Evolutionary conservation across 2,888 invertebrate genomes (phyloP), one percentile per base, ranked within the genome.

Genomic region (Netelia melanura): DNA sequence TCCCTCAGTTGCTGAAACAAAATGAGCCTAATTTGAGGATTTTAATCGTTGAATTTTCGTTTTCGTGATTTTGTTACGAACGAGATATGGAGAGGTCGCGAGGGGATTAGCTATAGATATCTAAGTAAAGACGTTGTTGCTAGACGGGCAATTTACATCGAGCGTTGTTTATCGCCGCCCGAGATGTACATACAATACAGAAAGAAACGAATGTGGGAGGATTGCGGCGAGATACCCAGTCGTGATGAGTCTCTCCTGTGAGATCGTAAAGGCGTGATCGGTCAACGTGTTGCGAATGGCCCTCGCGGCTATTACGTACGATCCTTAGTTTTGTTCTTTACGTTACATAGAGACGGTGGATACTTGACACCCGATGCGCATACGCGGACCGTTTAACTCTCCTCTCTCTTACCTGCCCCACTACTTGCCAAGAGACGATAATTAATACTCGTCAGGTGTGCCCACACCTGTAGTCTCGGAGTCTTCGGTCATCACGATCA

Each of bases 1-100:
- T 97, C 96, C 90, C 97, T 94, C 80, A 97, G 94, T 94, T 96
- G 96, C 96, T 97, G 94, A 87, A 89, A 87, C 88, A 88, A 79
- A 86, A 85, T 56, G 52, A 75, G 43, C 52, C 71, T 23, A 67
- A 14, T 81, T 52, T 62, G 10, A 77, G 44, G 3, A 23, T 58
- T 17, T 8, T 23, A 38, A 43, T 58, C 23, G 61, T 71, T 65
- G n/a, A 70, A 74, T 30, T 30, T 3, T 5, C 30, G 30, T 30
- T 30, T 30, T 30, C 6, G 30, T 30, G 30, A 30, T 30, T 30
- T 30, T 30, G 0, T 0, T 30, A 5, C 5, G 30, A 30, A 30
- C 30, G 30, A 30, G 30, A 30, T 5, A 17, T 17, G 30, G 30
- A 30, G 30, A 30, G 30, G 5, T 30, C 30, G 30, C 30, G 30